A percentile compares a stretch with the other conserved stretches of the same genome.
phyloP scores from a whole-genome alignment of 2,113 vertebrate genomes.

The Furnarius figulus region DNA sequence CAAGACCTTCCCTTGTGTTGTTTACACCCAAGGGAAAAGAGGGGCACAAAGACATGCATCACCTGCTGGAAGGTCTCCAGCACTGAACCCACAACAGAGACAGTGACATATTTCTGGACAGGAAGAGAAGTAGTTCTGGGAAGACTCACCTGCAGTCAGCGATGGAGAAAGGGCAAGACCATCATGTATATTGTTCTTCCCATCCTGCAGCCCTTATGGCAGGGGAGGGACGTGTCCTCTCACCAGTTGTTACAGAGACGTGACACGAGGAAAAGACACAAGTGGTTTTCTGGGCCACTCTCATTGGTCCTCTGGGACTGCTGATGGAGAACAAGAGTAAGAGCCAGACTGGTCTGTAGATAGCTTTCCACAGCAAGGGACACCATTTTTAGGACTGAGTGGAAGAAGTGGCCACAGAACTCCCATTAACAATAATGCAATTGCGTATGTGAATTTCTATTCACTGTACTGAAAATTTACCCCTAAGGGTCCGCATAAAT shows the following conservation, averaged over 20 bases:
- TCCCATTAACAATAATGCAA: conserved; percentile 62
- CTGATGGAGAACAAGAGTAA: background rate
- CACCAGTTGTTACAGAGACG: accelerated
- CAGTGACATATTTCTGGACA: background rate
- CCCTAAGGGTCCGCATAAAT: conserved; percentile 76
- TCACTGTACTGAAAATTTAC: conserved; percentile 66
- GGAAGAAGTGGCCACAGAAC: conserved; percentile 46
- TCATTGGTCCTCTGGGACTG: background rate
- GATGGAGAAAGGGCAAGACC: background rate
- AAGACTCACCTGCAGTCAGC: background rate
- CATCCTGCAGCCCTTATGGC: background rate
- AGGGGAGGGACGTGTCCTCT: background rate
- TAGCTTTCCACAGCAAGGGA: conserved; percentile 1
- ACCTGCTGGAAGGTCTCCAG: accelerated
- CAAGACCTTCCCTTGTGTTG: background rate
- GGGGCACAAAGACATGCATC: background rate
- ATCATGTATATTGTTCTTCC: accelerated
- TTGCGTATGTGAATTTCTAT: conserved; percentile 51
- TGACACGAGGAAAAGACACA: accelerated
- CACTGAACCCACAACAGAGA: background rate
- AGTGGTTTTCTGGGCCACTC: background rate
- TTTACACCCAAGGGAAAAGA: background rate
- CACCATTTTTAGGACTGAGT: conserved; percentile 31
- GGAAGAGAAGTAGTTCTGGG: background rate
- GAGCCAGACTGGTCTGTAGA: background rate